Conservation (phyloP, 2,888 invertebrate species). For the Chrysodeixis includens region DNA sequence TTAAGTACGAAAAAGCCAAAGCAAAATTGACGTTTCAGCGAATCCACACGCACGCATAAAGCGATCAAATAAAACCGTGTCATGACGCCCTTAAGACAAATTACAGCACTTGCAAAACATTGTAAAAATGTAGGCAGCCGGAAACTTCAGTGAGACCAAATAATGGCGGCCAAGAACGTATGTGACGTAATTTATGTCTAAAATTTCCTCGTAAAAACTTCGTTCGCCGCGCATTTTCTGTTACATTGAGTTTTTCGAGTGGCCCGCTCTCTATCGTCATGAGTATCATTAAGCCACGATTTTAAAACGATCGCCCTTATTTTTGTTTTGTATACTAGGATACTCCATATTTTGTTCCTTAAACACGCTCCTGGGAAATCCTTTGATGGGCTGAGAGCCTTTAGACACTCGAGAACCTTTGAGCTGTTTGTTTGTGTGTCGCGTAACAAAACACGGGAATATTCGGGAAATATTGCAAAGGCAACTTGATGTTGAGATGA, state of each 20-base stretch:
- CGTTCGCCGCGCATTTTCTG: slow-evolving; percentile 69
- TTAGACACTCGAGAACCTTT: slow-evolving; percentile 54
- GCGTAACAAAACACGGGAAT: slow-evolving; percentile 54
- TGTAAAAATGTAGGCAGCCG: slow-evolving; percentile 79
- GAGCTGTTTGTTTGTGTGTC: slow-evolving; percentile 55
- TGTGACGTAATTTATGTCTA: slow-evolving; percentile 80
- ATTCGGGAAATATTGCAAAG: slow-evolving; percentile 36
- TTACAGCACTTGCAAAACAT: slow-evolving; percentile 75
- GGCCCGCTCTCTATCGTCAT: slow-evolving; percentile 65
- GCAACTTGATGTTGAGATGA: slow-evolving; percentile 12
- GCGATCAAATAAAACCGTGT: slow-evolving; percentile 49
- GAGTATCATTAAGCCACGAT: slow-evolving; percentile 76
- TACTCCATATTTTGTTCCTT: slow-evolving; percentile 60
- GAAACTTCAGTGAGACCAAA: slow-evolving; percentile 79
- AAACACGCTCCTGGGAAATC: slow-evolving; percentile 63
- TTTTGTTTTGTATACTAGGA: slow-evolving; percentile 68
- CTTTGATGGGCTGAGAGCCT: slow-evolving; percentile 59
- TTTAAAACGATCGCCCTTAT: slow-evolving; percentile 76
- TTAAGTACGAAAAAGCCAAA: neutral
- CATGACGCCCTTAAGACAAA: slow-evolving; percentile 71
- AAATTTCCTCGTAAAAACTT: slow-evolving; percentile 83
- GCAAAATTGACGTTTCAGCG: neutral
- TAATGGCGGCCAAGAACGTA: slow-evolving; percentile 81
- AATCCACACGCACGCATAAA: slow-evolving; percentile 14
- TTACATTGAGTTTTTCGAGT: slow-evolving; percentile 71